phyloP scores from a whole-genome alignment of 2,113 vertebrate species.

The Pantherophis guttatus region DNA sequence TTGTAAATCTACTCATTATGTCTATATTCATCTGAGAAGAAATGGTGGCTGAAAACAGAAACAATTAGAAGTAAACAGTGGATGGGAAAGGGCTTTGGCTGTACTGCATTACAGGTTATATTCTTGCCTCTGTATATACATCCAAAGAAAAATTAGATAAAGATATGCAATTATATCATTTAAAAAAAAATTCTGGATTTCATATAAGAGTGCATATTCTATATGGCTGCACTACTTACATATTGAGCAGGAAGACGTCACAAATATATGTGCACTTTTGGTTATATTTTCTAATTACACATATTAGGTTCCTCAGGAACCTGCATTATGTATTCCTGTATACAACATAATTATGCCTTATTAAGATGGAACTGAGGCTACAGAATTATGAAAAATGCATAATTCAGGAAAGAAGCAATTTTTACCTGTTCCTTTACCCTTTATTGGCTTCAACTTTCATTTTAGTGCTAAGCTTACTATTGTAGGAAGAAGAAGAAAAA shows the following conservation, averaged over 20 bases:
- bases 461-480: background rate
- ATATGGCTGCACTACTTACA: background rate
- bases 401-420: background rate
- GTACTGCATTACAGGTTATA: background rate
- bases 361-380: background rate
- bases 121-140: background rate
- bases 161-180: background rate
- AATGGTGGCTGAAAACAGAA: background rate
- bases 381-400: background rate
- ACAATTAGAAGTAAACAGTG: background rate
- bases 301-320: background rate
- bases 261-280: background rate
- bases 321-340: background rate
- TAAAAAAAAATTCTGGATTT: background rate
- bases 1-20: background rate
- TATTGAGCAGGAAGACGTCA: background rate
- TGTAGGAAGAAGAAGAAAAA: background rate
- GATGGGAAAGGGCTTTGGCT: background rate
- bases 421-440: background rate
- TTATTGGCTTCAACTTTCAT: background rate
- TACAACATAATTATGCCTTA: background rate
- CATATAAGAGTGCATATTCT: background rate
- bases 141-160: no score
- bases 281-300: background rate
- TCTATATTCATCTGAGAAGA: background rate